Evolutionary conservation across 2,113 vertebrate genomes (phyloP).

Genomic region (Cacatua alba): DNA sequence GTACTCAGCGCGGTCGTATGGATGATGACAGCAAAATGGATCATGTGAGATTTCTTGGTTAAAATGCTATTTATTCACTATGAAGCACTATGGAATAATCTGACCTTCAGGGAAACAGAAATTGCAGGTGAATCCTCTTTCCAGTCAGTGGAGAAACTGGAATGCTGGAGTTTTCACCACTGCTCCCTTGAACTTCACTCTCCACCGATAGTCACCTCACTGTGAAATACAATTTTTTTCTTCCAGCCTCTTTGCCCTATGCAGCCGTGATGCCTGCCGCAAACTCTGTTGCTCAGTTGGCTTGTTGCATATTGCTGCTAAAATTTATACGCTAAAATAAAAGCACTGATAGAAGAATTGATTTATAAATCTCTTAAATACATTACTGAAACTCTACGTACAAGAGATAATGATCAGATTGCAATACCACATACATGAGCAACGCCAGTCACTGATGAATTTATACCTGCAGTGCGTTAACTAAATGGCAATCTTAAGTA

Average conservation of each 20-base stretch:
- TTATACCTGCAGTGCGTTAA: neutral
- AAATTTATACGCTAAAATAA: neutral
- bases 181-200: neutral
- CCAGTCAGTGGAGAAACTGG: neutral
- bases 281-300: neutral
- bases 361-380: neutral
- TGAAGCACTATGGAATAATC: neutral
- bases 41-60: neutral
- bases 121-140: neutral
- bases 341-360: neutral
- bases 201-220: accelerated
- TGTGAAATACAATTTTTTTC: neutral
- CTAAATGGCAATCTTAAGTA: neutral
- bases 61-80: neutral
- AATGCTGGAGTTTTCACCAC: neutral
- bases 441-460: neutral
- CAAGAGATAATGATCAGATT: neutral
- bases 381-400: neutral
- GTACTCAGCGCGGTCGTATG: neutral
- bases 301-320: neutral
- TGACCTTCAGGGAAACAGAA: neutral
- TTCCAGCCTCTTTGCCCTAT: neutral
- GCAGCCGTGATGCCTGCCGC: neutral
- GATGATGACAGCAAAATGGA: neutral
- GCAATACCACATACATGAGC: neutral